Base-by-base conservation (phyloP, 2,888 invertebrate species). In the Drosophila ezoana region DNA sequence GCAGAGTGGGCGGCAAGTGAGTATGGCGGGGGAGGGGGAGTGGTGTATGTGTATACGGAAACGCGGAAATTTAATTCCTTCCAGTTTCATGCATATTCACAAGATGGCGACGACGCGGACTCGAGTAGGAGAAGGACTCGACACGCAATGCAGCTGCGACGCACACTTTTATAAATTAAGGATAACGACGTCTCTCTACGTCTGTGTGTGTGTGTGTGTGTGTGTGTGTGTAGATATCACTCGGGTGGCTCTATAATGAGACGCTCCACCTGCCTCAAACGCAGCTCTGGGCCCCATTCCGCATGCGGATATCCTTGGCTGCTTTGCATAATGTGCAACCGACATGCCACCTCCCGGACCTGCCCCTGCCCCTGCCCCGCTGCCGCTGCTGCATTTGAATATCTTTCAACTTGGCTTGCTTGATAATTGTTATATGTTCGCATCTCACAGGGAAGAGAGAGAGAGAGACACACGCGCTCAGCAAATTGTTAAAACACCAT, bases 401-500 rank as follows among this genome's bases (percentile, higher is more conserved):
- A 49, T 32, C 47, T 69, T 79, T 68, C 72, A 64, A 20, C 61
- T 64, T 45, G 60, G 41, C 47, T 69, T 68, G 62, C 65, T 56
- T 72, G 37, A 74, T 85, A 88, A 89, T 89, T 86, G 87, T 78
- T 83, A 83, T 82, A 82, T 72, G 65, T 61, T 71, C 72, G 68
- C 72, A 71, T 76, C 71, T 60, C 44, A 54, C 8, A 28, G 23
- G 8, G 23, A 23, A 6, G 20, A 23, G 23, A 23, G 23, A 23
- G 23, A 23, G 23, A 2, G 40, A 47, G 20, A 53, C 62, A 51
- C 53, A 43, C 61, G 10, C 33, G 20, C n/a, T 44, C 20, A 20
- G 14, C 64, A 89, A 90, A 90, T 90, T 90, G 89, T 76, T 90
- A 90, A 90, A 90, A 90, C 81, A 89, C 83, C 90, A 90, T 90